A percentile compares a stretch with the other conserved stretches of the same genome.
Conservation (phyloP, 1,140 invertebrate genomes). For the Drosophila busckii region DNA sequence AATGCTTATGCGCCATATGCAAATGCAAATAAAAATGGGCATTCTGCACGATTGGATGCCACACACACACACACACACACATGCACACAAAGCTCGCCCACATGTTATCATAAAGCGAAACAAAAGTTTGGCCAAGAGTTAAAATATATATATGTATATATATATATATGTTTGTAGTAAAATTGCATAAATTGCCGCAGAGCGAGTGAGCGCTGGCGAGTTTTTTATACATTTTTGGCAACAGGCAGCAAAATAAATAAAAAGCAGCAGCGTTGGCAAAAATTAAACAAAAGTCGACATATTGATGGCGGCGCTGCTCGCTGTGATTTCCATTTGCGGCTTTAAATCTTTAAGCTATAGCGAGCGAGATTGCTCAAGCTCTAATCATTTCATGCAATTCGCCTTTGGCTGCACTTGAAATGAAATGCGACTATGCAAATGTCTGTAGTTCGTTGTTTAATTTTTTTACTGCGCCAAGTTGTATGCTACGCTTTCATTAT, state of each 20-base stretch:
- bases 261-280: neutral
- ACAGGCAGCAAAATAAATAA: constrained; percentile 16
- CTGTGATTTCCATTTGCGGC: constrained; percentile 48
- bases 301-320: constrained; percentile 26
- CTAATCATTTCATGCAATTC: neutral
- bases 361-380: neutral
- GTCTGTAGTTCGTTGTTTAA: constrained; percentile 10
- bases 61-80: constrained; percentile 20
- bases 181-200: constrained; percentile 55
- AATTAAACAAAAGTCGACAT: constrained; percentile 48
- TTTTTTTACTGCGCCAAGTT: constrained; percentile 28
- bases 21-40: constrained; percentile 65
- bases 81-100: constrained; percentile 17
- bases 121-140: constrained; percentile 59
- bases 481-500: constrained; percentile 60
- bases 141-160: constrained; percentile 14
- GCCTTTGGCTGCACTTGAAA: constrained; percentile 38
- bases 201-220: constrained; percentile 4
- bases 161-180: constrained; percentile 27
- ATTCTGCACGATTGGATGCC: constrained; percentile 67
- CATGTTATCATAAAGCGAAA: constrained; percentile 42
- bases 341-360: no score
- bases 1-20: constrained; percentile 71
- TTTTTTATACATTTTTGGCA: no score
- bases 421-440: constrained; percentile 50